Evolutionary conservation across 2,888 invertebrate genomes (phyloP).

Genomic region (Hydraecia micacea): DNA sequence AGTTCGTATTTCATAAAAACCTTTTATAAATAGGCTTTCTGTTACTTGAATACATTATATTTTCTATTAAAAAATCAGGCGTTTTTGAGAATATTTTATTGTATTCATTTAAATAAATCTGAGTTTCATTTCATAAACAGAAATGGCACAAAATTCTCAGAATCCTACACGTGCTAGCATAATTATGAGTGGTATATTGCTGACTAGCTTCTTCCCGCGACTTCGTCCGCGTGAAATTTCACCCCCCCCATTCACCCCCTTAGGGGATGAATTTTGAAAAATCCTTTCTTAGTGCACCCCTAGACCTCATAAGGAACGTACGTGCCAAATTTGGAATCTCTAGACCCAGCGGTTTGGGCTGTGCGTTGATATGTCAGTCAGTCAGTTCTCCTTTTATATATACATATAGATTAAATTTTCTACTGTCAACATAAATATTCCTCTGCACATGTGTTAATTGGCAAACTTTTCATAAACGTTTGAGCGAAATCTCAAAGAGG

Average conservation of each 20-base stretch:
- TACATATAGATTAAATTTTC: not conserved
- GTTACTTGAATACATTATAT: not conserved
- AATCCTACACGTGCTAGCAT: not conserved
- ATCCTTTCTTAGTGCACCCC: too few relatives aligned
- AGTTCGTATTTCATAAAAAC: not conserved
- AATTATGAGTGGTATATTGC: not conserved
- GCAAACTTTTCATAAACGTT: slow-evolving; percentile 38
- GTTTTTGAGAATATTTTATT: not conserved
- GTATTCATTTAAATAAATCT: not conserved
- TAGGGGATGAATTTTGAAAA: too few relatives aligned
- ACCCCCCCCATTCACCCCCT: too few relatives aligned
- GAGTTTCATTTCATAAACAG: not conserved
- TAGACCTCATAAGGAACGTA: too few relatives aligned
- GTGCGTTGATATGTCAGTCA: too few relatives aligned
- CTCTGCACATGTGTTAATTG: slow-evolving; percentile 17
- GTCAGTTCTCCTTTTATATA: too few relatives aligned
- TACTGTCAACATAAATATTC: not conserved
- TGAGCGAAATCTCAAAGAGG: slow-evolving; percentile 21
- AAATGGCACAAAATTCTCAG: not conserved
- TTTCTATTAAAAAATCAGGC: slow-evolving; percentile 1
- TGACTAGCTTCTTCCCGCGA: too few relatives aligned
- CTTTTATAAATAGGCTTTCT: not conserved
- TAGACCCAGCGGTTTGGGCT: too few relatives aligned
- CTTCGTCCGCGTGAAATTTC: too few relatives aligned
- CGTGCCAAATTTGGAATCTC: too few relatives aligned